Base-by-base conservation (phyloP, 2,888 invertebrate species). In the Cryptocephalus primarius region DNA sequence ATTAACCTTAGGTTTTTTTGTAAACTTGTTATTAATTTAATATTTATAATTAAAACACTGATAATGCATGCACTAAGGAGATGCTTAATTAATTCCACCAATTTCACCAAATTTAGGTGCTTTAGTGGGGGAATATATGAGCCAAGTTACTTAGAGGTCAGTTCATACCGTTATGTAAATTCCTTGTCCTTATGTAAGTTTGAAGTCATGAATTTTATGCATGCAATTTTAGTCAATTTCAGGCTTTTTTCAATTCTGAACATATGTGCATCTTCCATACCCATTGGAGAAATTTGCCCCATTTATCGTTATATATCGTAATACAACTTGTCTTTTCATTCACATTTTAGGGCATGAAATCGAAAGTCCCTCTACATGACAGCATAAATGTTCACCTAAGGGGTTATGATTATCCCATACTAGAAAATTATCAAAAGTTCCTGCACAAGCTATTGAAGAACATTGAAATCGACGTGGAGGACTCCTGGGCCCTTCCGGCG, bases 351-450 rank as follows among this genome's bases (percentile, higher is more conserved):
- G 70, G 71, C 50, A 72, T 78, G 70, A 76, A 79, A 67, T 75
- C 85, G 0, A 80, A 83, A 67, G 76, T 80, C 53, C 88, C 88
- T 2, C 70, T 82, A 10, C 85, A 88, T 67, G 82, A 85, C 50
- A 74, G 76, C 10, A 62, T 94, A 10, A 88, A 88, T 66, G 72
- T 95, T 14, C 83, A 86, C 69, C 68, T 94, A 39, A 85, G 78
- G 62, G 87, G 91, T 1, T 88, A 91, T 66, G 88, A 90, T 65
- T 94, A 75, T 69, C 77, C 88, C 4, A 60, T 86, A 6, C 66
- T 95, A 44, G 94, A 94, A 70, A 80, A 74, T 51, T 92, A 82
- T 63, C 88, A 88, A 62, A 80, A 79, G 58, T 83, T 84, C 63
- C 72, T 92, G 33, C 84, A 89, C 60, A 78, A 76, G 60, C 71